These are phyloP conservation scores for honey bee (Apis mellifera) DNA, from an alignment of 1,140 invertebrate species.

Conservation along the genomic window DNA sequence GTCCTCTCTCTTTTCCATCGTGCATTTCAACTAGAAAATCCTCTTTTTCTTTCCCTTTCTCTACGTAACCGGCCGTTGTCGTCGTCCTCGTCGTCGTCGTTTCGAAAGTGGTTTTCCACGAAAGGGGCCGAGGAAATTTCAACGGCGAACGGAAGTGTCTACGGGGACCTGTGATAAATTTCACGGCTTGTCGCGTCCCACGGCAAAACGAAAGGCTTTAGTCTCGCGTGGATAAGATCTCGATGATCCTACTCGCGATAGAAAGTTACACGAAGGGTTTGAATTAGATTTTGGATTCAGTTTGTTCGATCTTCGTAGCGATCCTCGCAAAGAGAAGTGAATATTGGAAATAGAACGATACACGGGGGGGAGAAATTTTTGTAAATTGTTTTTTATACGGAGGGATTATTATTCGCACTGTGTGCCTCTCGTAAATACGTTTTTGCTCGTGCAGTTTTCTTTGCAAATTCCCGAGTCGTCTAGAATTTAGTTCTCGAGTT, in stretches of 20 bases:
- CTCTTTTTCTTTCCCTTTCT: not conserved
- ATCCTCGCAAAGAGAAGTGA: not conserved
- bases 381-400: too few relatives aligned
- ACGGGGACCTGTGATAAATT: slow-evolving; percentile 27
- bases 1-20: too few relatives aligned
- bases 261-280: not conserved
- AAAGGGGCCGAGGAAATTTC: slow-evolving; percentile 16
- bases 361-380: too few relatives aligned
- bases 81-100: not conserved
- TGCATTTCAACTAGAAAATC: slow-evolving; percentile 8
- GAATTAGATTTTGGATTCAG: not conserved
- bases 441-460: not conserved
- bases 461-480: too few relatives aligned
- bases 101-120: not conserved
- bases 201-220: not conserved
- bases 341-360: not conserved
- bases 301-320: not conserved
- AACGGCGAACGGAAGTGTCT: slow-evolving; percentile 21
- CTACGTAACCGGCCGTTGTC: not conserved
- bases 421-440: not conserved
- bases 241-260: slow-evolving; percentile 29
- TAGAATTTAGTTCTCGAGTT: not conserved
- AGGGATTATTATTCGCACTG: not conserved
- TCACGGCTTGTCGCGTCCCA: slow-evolving; percentile 4
- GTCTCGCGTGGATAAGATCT: slow-evolving; percentile 28